Evolutionary conservation across 2,113 vertebrate species (phyloP).

Genomic region (Atlantisia rogersi): DNA sequence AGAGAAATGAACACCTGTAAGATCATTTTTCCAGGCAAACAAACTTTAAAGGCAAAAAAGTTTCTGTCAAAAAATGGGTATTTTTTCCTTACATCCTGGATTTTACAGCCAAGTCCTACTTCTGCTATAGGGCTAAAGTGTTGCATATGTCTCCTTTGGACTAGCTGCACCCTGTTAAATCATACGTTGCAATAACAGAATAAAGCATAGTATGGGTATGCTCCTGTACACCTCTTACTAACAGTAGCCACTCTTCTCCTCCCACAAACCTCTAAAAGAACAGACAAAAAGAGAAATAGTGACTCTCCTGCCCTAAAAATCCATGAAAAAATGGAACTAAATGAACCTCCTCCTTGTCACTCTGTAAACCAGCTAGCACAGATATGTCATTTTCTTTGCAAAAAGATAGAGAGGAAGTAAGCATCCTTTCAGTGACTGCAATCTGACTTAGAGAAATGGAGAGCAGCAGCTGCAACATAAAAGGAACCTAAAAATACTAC

Average conservation of each 20-base stretch:
- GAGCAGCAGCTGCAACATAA: slow-evolving; percentile 61
- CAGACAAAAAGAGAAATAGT: slow-evolving; percentile 22
- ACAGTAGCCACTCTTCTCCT: background rate
- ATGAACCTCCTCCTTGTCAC: background rate
- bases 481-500: slow-evolving; percentile 67
- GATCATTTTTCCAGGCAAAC: background rate
- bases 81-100: background rate
- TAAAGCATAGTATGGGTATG: background rate
- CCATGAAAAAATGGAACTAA: slow-evolving; percentile 31
- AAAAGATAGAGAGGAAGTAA: slow-evolving; percentile 36
- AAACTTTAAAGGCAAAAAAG: background rate
- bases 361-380: slow-evolving; percentile 20
- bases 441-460: slow-evolving; percentile 34
- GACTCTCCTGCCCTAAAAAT: slow-evolving; percentile 30
- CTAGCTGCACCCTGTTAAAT: background rate
- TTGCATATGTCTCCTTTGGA: background rate
- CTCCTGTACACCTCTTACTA: background rate
- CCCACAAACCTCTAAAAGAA: background rate
- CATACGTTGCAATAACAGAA: background rate
- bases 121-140: background rate
- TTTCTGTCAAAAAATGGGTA: background rate
- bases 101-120: background rate
- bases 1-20: background rate
- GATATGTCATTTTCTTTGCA: slow-evolving; percentile 43
- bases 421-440: slow-evolving; percentile 35